phyloP scores from a whole-genome alignment of 2,113 vertebrate species.

The Mesitornis unicolor region DNA sequence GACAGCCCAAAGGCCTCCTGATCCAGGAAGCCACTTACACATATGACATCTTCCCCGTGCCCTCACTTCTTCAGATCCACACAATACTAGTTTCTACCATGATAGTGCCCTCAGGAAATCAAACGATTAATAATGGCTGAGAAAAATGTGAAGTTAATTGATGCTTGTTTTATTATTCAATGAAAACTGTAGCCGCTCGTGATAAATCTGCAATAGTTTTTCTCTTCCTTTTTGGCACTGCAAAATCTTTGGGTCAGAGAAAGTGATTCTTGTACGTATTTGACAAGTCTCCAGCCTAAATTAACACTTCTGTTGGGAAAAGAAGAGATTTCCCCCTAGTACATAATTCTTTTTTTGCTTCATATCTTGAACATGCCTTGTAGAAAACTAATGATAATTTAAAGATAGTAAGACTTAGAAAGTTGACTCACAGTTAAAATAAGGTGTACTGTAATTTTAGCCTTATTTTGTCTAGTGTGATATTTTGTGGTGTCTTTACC shows the following conservation, averaged over 20 bases:
- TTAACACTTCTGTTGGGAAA: not conserved
- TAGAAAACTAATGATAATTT: not conserved
- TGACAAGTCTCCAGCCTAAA: not conserved
- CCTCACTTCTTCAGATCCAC: not conserved
- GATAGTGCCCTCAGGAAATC: not conserved
- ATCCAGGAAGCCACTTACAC: conserved; percentile 6
- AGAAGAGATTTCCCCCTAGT: not conserved
- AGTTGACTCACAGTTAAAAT: not conserved
- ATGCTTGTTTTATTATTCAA: conserved; percentile 37
- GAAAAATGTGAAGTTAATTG: conserved; percentile 41
- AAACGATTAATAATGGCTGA: conserved; percentile 31
- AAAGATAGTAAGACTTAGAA: not conserved
- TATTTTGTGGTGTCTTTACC: not conserved
- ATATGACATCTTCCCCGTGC: conserved; percentile 7
- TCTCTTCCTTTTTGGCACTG: not conserved
- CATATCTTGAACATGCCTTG: not conserved
- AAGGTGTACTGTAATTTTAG: not conserved
- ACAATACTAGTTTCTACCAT: conserved; percentile 26
- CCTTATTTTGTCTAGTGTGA: not conserved
- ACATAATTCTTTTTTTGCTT: not conserved
- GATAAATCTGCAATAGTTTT: conserved; percentile 7
- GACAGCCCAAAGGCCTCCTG: conserved; percentile 16
- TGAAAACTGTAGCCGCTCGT: not conserved
- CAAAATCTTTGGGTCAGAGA: not conserved
- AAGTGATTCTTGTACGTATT: not conserved